Percentiles rank a stretch among this genome's conserved stretches.
phyloP scores from a whole-genome alignment of 2,113 vertebrate genomes.

The Willisornis vidua region DNA sequence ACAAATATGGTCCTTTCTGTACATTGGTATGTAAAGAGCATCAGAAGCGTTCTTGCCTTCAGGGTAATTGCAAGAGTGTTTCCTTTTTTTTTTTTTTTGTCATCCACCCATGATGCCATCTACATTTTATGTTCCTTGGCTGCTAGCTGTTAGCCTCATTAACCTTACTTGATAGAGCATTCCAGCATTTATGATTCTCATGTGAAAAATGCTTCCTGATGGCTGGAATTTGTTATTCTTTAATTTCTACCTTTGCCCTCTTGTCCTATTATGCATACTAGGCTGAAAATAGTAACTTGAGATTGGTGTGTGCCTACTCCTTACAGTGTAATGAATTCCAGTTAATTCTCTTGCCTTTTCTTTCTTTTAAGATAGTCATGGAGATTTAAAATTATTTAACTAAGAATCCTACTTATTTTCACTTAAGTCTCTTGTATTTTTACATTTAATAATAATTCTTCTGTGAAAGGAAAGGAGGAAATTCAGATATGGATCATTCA shows the following conservation, averaged over 20 bases:
- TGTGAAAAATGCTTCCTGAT: constrained; percentile 61
- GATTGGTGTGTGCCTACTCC: constrained; percentile 27
- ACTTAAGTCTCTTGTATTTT: neutral
- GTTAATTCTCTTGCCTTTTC: neutral
- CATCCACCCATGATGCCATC: constrained; percentile 46
- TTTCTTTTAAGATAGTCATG: neutral
- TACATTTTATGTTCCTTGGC: constrained; percentile 60
- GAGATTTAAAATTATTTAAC: neutral
- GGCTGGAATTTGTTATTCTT: constrained; percentile 65
- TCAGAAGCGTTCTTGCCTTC: constrained; percentile 7
- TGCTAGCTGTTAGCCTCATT: constrained; percentile 57
- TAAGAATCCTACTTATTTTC: neutral
- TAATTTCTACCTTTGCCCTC: constrained; percentile 68
- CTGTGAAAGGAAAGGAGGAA: neutral
- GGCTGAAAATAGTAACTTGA: constrained; percentile 49
- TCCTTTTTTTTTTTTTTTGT: constrained; percentile 43
- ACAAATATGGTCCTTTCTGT: neutral
- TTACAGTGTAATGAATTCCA: constrained; percentile 32
- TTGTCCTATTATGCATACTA: constrained; percentile 48
- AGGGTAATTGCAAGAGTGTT: constrained; percentile 25
- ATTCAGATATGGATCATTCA: neutral
- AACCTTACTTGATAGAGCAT: constrained; percentile 50
- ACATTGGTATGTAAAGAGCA: neutral
- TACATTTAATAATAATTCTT: neutral
- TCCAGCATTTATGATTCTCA: constrained; percentile 61